These are phyloP conservation scores for Saccostrea cuccullata DNA, from an alignment of 1,140 invertebrate genomes.

Conservation along the genomic window DNA sequence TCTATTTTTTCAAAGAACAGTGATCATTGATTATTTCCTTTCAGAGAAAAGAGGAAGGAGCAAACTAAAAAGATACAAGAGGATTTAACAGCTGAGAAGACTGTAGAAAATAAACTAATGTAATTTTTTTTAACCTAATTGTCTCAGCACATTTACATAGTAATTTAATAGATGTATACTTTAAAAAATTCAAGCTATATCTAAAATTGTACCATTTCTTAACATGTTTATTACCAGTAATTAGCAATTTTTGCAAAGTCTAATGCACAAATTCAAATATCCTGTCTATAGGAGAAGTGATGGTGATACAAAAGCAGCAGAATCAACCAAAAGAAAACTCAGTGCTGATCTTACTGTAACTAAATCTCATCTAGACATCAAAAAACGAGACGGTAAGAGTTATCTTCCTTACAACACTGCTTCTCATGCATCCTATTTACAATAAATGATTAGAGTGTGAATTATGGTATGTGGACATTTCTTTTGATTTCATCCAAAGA, in stretches of 20 bases:
- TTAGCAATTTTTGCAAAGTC: no score
- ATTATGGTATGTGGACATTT: no score
- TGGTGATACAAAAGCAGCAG: constrained; percentile 73
- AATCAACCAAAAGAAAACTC: constrained; percentile 71
- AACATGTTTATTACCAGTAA: no score
- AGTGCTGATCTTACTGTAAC: constrained; percentile 73
- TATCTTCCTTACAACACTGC: not conserved
- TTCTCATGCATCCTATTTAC: no score
- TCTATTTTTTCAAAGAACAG: no score
- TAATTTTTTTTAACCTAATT: constrained; percentile 52
- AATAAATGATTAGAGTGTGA: no score
- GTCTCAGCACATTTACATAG: not conserved
- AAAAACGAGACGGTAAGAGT: constrained; percentile 74
- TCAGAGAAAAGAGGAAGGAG: constrained; percentile 63
- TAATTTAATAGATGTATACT: no score
- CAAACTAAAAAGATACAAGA: constrained; percentile 61
- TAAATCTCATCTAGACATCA: constrained; percentile 74
- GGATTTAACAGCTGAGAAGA: constrained; percentile 58
- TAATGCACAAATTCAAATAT: not conserved
- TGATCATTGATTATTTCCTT: not conserved
- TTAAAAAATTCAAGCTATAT: no score
- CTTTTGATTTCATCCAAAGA: no score
- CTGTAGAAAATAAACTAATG: constrained; percentile 67
- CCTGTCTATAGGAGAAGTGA: constrained; percentile 71
- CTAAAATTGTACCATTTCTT: no score